A percentile compares a stretch with the other conserved stretches of the same genome.
These are phyloP conservation scores for Peromyscus aztecus DNA, from an alignment of 2,797 vertebrate genomes.

Conservation along the genomic window DNA sequence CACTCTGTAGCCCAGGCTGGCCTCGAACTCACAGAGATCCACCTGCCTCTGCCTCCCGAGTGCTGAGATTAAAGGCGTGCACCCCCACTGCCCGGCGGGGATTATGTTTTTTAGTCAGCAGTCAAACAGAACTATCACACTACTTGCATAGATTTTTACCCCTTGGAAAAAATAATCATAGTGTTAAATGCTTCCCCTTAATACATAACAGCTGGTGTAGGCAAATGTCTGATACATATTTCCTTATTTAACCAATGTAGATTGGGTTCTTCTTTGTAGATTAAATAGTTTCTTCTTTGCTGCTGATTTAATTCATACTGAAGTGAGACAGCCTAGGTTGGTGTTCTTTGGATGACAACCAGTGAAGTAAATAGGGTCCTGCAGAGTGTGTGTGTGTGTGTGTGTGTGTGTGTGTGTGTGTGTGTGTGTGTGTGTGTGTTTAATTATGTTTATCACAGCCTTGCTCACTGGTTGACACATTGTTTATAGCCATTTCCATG, in stretches of 20 bases:
- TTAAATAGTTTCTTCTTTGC: constrained; percentile 44
- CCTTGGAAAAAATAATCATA: not conserved
- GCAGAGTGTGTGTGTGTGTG: not conserved
- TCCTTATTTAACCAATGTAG: not conserved
- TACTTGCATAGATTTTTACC: not conserved
- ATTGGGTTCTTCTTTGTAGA: constrained; percentile 8
- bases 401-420: no score
- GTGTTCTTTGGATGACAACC: not conserved
- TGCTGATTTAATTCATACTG: constrained; percentile 56
- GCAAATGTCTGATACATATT: constrained; percentile 4
- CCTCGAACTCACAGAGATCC: no score
- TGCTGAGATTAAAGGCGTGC: no score
- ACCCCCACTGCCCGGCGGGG: no score
- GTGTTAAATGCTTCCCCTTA: not conserved
- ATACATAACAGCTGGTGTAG: not conserved
- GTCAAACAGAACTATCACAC: not conserved
- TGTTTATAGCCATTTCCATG: constrained; percentile 32
- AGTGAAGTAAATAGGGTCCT: not conserved
- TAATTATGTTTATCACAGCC: constrained; percentile 2
- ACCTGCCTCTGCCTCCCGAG: no score
- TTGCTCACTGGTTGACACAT: not conserved
- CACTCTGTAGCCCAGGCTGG: no score
- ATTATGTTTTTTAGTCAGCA: not conserved
- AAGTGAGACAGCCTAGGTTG: constrained; percentile 1
- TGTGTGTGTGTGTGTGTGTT: not conserved